Percentiles rank a stretch among this genome's conserved stretches.
Evolutionary conservation across 2,888 invertebrate genomes (phyloP).

Genomic region (Drosophila mimica): DNA sequence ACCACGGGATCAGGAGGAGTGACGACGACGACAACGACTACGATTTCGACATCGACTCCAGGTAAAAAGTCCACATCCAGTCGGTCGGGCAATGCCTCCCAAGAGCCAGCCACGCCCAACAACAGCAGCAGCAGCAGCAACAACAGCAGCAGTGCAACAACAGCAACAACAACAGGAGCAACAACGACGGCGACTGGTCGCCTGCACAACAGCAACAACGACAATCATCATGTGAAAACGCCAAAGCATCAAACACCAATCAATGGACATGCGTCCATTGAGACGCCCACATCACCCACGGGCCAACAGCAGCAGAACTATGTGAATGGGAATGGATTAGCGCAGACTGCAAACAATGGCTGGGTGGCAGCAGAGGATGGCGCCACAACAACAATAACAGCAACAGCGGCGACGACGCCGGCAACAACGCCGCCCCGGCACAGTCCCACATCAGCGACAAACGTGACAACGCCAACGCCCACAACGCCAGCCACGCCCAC

Average conservation of each 20-base stretch:
- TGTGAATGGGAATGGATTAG: slow-evolving; percentile 67
- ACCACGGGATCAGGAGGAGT: slow-evolving; percentile 36
- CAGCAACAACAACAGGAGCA: slow-evolving; percentile 46
- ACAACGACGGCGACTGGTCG: slow-evolving; percentile 53
- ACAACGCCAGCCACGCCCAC: slow-evolving; percentile 37
- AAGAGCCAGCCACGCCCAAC: slow-evolving; percentile 59
- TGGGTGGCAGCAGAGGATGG: slow-evolving; percentile 63
- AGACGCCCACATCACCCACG: slow-evolving; percentile 63
- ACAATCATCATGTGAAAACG: slow-evolving; percentile 74
- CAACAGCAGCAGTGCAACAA: slow-evolving; percentile 9
- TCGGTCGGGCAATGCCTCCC: slow-evolving; percentile 37
- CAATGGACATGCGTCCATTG: slow-evolving; percentile 53
- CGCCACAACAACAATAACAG: slow-evolving; percentile 30
- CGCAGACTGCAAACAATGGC: slow-evolving; percentile 69
- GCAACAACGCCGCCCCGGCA: slow-evolving; percentile 37
- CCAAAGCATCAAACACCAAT: slow-evolving; percentile 73
- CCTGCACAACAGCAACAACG: slow-evolving; percentile 58
- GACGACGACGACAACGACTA: slow-evolving; percentile 30
- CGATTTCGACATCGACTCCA: slow-evolving; percentile 50
- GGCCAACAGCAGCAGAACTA: slow-evolving; percentile 78
- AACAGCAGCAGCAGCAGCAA: slow-evolving; percentile 47
- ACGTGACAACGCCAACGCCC: slow-evolving; percentile 16
- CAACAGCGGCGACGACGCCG: slow-evolving; percentile 38
- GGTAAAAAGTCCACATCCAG: slow-evolving; percentile 58
- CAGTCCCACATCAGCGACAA: slow-evolving; percentile 56